phyloP scores from a whole-genome alignment of 2,797 vertebrate species.

The Tokudaia muenninki region DNA sequence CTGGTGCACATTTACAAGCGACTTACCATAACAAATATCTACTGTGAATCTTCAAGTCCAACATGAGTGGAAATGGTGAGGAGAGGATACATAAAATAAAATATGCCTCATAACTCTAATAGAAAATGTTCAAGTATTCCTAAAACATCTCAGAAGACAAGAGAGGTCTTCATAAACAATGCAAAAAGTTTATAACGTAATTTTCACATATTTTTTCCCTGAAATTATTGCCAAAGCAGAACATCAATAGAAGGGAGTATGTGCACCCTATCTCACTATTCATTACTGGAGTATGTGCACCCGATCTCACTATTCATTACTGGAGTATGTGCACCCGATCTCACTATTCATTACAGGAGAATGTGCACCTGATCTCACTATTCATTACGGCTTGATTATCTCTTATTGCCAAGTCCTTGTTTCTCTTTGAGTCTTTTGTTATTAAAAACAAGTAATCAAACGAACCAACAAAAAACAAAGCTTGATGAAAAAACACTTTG shows the following conservation, averaged over 20 bases:
- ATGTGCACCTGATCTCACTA: not conserved
- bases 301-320: not conserved
- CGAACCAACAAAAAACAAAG: not conserved
- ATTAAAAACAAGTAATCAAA: not conserved
- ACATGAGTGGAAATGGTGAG: not conserved
- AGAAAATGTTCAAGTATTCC: not conserved
- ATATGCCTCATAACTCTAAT: not conserved
- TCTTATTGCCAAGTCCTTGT: slow-evolving; percentile 13
- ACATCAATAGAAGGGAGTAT: not conserved
- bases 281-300: too few relatives aligned
- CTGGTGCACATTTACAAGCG: not conserved
- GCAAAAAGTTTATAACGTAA: not conserved
- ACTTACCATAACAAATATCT: not conserved
- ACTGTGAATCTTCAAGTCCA: slow-evolving; percentile 8
- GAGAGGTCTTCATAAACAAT: not conserved
- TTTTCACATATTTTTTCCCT: not conserved
- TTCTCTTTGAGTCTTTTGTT: slow-evolving; percentile 14
- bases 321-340: too few relatives aligned
- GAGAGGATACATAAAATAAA: not conserved
- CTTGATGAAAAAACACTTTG: not conserved
- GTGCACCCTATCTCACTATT: not conserved
- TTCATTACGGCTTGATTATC: slow-evolving; percentile 9
- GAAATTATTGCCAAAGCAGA: slow-evolving; percentile 10
- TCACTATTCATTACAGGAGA: too few relatives aligned
- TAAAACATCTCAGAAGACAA: slow-evolving; percentile 37